These are phyloP conservation scores for Pseudachorutes palmiensis DNA, from an alignment of 1,140 invertebrate genomes.

Conservation along the genomic window DNA sequence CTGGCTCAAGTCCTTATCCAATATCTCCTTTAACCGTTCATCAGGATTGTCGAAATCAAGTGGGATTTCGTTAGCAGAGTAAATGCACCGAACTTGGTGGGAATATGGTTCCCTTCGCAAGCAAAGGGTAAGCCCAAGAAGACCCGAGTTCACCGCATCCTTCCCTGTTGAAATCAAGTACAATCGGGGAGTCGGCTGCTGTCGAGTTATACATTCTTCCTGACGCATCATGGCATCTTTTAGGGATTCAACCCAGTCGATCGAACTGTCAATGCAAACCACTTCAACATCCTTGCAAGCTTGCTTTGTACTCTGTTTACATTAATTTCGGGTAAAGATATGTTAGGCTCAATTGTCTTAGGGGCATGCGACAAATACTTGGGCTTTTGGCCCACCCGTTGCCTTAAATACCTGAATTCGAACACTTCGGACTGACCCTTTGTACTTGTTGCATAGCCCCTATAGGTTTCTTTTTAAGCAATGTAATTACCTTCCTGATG, in stretches of 20 bases:
- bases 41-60: slow-evolving; percentile 11
- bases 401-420: neutral
- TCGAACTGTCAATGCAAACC: neutral
- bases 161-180: slow-evolving; percentile 5
- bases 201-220: neutral
- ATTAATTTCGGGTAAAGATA: no score
- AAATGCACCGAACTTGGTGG: slow-evolving; percentile 11
- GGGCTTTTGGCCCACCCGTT: neutral
- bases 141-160: neutral
- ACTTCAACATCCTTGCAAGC: neutral
- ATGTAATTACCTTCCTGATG: neutral
- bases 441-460: neutral
- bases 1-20: slow-evolving; percentile 65
- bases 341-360: no score
- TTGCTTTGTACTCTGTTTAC: neutral
- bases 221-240: neutral
- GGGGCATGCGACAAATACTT: neutral
- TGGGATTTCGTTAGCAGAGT: neutral
- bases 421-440: neutral
- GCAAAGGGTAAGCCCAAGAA: slow-evolving; percentile 7
- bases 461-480: neutral
- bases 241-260: neutral
- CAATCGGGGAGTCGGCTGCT: slow-evolving; percentile 39
- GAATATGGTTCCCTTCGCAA: slow-evolving; percentile 4
- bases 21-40: slow-evolving; percentile 10